Evolutionary conservation across 2,113 vertebrate genomes (phyloP), one percentile per base, ranked within the genome.

Genomic region (Pterocles gutturalis): DNA sequence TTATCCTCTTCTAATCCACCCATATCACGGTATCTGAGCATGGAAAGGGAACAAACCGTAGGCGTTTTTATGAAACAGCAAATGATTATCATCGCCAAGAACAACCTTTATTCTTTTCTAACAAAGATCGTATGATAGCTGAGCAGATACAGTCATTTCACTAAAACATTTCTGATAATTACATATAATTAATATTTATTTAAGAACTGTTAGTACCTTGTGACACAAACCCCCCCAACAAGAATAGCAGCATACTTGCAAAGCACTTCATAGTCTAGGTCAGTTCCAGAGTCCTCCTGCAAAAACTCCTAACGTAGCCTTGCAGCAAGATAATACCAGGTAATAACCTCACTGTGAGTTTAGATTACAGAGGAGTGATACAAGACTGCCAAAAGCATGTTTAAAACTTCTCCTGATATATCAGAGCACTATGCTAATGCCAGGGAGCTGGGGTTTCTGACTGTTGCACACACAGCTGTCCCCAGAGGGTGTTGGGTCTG

Each of bases 31-130:
- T 26, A 84, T 85, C 81, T 46, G 36, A 89, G 66, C 15, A 2
- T 3, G 45, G 81, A 93, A 87, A 89, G 41, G 34, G 54, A 94
- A 84, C 38, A 91, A 95, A 82, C 48, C 77, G 76, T 57, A 82
- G 20, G 31, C 0, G 0, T 83, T 96, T 94, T 89, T 91, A 90
- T 49, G 73, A 87, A 78, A 86, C 91, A 96, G 89, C 78, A 94
- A 79, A 76, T 36, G n/a, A 54, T 76, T 79, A 87, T 72, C 66
- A 77, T 19, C 80, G 70, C 81, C 84, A 94, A 96, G 90, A 97
- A 83, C 79, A 92, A 91, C 61, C 87, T 93, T 94, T 94, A 94
- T 79, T 95, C 89, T 93, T 70, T 76, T 72, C 66, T 90, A 91
- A 69, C 36, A 62, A 77, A 93, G 96, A 94, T 88, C 53, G 14